Evolutionary conservation across 64 coral and sea anemone species (phyloP).

Genomic region (Stichodactyla mertensii): DNA sequence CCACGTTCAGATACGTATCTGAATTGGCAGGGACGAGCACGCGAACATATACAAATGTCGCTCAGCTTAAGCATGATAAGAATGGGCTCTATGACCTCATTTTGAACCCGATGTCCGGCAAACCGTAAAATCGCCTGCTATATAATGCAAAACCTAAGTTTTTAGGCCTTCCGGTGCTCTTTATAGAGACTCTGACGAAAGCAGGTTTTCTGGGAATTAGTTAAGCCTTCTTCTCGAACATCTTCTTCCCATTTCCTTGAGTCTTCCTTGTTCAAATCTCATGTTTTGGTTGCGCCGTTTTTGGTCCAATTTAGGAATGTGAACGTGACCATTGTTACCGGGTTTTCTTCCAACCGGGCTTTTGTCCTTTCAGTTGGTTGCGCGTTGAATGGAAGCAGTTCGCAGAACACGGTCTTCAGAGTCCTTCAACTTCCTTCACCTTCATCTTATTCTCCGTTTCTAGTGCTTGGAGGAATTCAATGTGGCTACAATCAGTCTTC

Average conservation of each 20-base stretch:
- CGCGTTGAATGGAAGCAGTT: neutral
- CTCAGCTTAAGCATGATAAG: constrained; percentile 5
- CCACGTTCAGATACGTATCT: constrained; percentile 7
- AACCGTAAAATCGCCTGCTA: constrained; percentile 13
- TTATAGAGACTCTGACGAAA: neutral
- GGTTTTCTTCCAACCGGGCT: neutral
- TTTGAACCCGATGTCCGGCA: constrained; percentile 11
- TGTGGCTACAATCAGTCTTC: constrained; percentile 7
- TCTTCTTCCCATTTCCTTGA: neutral
- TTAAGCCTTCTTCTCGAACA: neutral
- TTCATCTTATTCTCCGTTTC: neutral
- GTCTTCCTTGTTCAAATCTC: neutral
- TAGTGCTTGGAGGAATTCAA: neutral
- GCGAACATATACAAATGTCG: constrained; percentile 14
- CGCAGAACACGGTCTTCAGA: neutral
- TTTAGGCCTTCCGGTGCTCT: neutral
- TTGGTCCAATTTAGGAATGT: neutral
- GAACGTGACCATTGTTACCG: neutral
- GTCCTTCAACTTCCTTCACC: neutral
- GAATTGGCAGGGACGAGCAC: neutral
- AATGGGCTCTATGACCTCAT: constrained; percentile 22
- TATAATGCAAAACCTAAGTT: neutral
- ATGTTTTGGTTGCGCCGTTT: neutral
- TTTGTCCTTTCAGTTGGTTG: neutral
- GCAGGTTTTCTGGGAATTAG: neutral